Base-by-base conservation (phyloP, 2,888 invertebrate species). In the Athrips mouffetella region DNA sequence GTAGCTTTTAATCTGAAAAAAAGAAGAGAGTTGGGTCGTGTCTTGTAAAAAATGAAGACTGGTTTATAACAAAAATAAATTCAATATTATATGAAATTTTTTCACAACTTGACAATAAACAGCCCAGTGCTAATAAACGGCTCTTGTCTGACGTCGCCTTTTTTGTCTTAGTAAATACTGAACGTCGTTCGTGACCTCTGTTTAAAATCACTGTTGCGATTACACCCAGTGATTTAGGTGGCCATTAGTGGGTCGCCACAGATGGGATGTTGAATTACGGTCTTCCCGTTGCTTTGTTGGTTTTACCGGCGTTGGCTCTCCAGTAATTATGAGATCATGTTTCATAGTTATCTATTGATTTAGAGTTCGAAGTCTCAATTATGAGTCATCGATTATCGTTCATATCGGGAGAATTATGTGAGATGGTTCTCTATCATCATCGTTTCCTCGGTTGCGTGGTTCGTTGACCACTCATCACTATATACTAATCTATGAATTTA, bases 241-340 rank as follows among this genome's bases (percentile, higher is more conserved):
- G 72, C 74, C 69, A 76, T 79, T 80, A 80, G 70, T 75, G 73
- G 78, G 79, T 81, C 79, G 78, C 67, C 69, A 70, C 76, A 77
- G 80, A 83, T 83, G 79, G 78, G 71, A 55, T 52, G 76, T 77
- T 80, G 79, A 83, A 80, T 83, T 80, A 84, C 79, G 69, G 72
- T 76, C 76, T 80, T 77, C 78, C 76, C 71, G 72, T 73, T 64
- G 73, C 78, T 78, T 76, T 80, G 76, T 84, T 80, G 73, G 73
- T 77, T 81, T 82, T 77, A 69, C 72, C 76, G 76, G 65, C 71
- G 70, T 73, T 75, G 67, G 68, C 65, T 69, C 58, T 69, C 67
- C 67, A 73, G 75, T 81, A 81, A 86, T 86, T 86, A 86, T 80
- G 77, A 78, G 79, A 82, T 85, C 83, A 83, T 83, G 80, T 79